A percentile compares a stretch with the other conserved stretches of the same genome.
Evolutionary conservation across 2,797 vertebrate genomes (phyloP).

Genomic region (Phalloptychus januarius): DNA sequence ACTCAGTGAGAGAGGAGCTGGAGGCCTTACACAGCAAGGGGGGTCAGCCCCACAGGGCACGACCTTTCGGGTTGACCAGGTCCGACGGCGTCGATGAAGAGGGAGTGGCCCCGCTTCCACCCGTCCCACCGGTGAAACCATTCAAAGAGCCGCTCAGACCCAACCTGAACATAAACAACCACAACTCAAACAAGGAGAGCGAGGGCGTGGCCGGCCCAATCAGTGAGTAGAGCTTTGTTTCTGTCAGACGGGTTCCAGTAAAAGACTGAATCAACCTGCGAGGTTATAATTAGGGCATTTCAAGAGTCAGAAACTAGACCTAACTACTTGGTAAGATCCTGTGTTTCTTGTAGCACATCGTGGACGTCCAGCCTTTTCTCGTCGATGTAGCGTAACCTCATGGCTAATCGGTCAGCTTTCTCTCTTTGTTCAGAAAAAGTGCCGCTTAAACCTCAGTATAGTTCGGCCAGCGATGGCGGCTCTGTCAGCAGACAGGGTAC

Average conservation of each 20-base stretch:
- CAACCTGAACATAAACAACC: constrained; percentile 89
- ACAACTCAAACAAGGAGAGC: constrained; percentile 72
- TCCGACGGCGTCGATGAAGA: constrained; percentile 76
- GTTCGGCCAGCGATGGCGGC: constrained; percentile 49
- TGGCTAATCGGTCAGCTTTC: constrained; percentile 13
- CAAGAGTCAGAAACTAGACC: too few species aligned
- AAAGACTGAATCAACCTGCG: not conserved
- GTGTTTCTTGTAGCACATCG: not conserved
- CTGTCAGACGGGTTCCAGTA: not conserved
- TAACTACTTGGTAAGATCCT: too few species aligned
- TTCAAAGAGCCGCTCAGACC: constrained; percentile 83
- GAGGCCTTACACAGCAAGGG: constrained; percentile 65
- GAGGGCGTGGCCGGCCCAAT: constrained; percentile 60
- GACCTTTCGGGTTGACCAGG: constrained; percentile 73
- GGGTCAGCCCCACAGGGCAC: constrained; percentile 58
- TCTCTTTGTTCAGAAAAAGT: constrained; percentile 54
- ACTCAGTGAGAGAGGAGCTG: constrained; percentile 64
- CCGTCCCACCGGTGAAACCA: constrained; percentile 59
- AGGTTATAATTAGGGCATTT: not conserved
- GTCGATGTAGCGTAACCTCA: not conserved
- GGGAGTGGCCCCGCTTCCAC: constrained; percentile 35
- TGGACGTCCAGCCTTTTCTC: not conserved
- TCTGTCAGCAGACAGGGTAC: constrained; percentile 59
- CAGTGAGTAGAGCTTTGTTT: constrained; percentile 77
- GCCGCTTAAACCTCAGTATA: constrained; percentile 73